Percentiles rank a stretch among this genome's conserved stretches.
Evolutionary conservation across 1,140 invertebrate genomes (phyloP).

Genomic region (Pseudobourletiella spinata): DNA sequence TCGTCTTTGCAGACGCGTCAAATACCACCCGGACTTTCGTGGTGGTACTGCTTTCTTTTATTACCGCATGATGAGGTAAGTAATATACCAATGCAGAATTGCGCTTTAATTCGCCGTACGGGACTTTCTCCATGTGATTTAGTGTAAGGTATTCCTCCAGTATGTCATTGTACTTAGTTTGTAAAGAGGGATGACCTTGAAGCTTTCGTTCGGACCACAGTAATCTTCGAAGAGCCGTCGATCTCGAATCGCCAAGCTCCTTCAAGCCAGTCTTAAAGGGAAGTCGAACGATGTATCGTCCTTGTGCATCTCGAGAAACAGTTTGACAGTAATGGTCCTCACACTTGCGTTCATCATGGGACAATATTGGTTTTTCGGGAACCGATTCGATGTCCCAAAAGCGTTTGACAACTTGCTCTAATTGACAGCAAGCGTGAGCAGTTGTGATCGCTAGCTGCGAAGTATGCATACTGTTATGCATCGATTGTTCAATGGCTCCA

Average conservation of each 20-base stretch:
- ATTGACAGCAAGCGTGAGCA: too few species aligned
- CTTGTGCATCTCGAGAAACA: conserved; percentile 10
- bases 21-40: conserved; percentile 34
- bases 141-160: conserved; percentile 38
- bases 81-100: conserved; percentile 23
- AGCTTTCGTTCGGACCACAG: conserved; percentile 33
- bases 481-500: too few species aligned
- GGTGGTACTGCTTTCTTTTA: conserved; percentile 18
- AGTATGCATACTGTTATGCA: too few species aligned
- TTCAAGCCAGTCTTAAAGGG: too few species aligned
- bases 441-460: too few species aligned
- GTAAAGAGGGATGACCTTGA: conserved; percentile 3
- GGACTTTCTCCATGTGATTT: conserved; percentile 36
- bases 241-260: conserved; percentile 25
- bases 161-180: conserved; percentile 36
- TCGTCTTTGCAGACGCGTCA: conserved; percentile 23
- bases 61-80: conserved; percentile 34
- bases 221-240: conserved; percentile 29
- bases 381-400: too few species aligned
- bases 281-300: conserved; percentile 33
- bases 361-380: too few species aligned
- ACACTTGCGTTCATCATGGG: too few species aligned
- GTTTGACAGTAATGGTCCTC: too few species aligned
- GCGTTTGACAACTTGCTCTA: too few species aligned
- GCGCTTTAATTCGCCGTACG: conserved; percentile 11